Evolutionary conservation across 1,140 invertebrate species (phyloP).

Genomic region (Papilio dardanus): DNA sequence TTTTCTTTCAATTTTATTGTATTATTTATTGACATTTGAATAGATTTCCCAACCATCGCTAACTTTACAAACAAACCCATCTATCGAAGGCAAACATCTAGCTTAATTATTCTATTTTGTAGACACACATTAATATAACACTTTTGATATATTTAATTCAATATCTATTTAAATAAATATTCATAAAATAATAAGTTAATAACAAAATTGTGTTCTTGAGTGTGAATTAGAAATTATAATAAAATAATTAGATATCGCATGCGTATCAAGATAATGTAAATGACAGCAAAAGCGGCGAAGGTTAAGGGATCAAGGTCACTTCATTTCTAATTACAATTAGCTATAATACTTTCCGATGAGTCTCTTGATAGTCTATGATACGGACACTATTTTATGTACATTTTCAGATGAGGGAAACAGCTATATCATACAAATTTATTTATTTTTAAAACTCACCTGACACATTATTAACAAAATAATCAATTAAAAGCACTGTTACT

Average conservation of each 20-base stretch:
- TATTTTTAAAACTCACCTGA: background rate
- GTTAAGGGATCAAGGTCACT: slow-evolving; percentile 78
- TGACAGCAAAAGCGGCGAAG: slow-evolving; percentile 74
- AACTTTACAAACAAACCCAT: slow-evolving; percentile 32
- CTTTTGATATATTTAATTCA: slow-evolving; percentile 47
- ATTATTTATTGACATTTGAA: background rate
- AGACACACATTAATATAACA: slow-evolving; percentile 52
- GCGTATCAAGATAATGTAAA: slow-evolving; percentile 41
- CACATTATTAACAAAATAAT: background rate
- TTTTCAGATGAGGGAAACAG: slow-evolving; percentile 70
- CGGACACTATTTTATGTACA: slow-evolving; percentile 47
- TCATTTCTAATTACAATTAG: slow-evolving; percentile 73
- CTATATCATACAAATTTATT: slow-evolving; percentile 57
- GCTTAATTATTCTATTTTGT: slow-evolving; percentile 63
- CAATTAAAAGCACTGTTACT: background rate
- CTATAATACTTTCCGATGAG: slow-evolving; percentile 55
- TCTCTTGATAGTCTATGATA: slow-evolving; percentile 42
- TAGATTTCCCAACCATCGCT: background rate
- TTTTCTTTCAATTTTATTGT: background rate
- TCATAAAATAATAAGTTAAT: slow-evolving; percentile 9
- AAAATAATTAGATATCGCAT: background rate
- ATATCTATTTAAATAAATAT: slow-evolving; percentile 39
- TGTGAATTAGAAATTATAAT: slow-evolving; percentile 3
- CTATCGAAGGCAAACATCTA: slow-evolving; percentile 60
- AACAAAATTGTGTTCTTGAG: background rate